A percentile compares a stretch with the other conserved stretches of the same genome.
Conservation (phyloP, 2,888 invertebrate species). For the Ametastegia equiseti region DNA sequence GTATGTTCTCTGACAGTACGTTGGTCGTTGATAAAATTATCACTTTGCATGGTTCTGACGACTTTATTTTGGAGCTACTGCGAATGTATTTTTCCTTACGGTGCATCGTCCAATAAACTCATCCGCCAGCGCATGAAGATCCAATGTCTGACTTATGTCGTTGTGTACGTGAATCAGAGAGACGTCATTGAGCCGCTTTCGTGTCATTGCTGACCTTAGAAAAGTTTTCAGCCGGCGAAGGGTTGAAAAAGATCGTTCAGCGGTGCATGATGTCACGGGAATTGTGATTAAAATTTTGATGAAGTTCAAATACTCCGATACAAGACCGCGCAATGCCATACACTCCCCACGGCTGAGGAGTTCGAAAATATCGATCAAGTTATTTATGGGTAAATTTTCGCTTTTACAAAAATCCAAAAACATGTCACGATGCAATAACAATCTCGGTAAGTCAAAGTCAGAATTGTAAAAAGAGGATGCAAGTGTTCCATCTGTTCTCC, state of each 20-base stretch:
- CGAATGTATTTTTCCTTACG: neutral
- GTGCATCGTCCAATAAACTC: neutral
- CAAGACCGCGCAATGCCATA: constrained; percentile 6
- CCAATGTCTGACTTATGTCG: constrained; percentile 24
- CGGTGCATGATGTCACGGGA: constrained; percentile 51
- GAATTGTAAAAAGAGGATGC: constrained; percentile 1
- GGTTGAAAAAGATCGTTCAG: constrained; percentile 53
- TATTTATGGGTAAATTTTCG: constrained; percentile 11
- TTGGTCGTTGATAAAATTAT: too few relatives aligned
- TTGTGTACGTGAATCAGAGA: constrained; percentile 42
- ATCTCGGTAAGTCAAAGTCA: constrained; percentile 14
- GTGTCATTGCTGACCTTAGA: constrained; percentile 48
- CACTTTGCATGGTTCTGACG: too few relatives aligned
- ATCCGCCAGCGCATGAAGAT: neutral
- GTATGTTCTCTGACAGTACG: too few relatives aligned
- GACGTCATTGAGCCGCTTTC: constrained; percentile 34
- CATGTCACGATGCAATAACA: constrained; percentile 39
- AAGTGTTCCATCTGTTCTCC: neutral
- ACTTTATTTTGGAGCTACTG: neutral
- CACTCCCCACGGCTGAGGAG: constrained; percentile 33
- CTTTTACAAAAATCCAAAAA: constrained; percentile 39
- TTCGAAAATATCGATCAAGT: constrained; percentile 26
- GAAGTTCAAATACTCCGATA: constrained; percentile 42
- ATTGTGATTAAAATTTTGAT: constrained; percentile 37
- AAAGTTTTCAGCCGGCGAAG: constrained; percentile 51